Evolutionary conservation across 2,888 invertebrate species (phyloP), one percentile per base, ranked within the genome.

Genomic region (Stramonita haemastoma): DNA sequence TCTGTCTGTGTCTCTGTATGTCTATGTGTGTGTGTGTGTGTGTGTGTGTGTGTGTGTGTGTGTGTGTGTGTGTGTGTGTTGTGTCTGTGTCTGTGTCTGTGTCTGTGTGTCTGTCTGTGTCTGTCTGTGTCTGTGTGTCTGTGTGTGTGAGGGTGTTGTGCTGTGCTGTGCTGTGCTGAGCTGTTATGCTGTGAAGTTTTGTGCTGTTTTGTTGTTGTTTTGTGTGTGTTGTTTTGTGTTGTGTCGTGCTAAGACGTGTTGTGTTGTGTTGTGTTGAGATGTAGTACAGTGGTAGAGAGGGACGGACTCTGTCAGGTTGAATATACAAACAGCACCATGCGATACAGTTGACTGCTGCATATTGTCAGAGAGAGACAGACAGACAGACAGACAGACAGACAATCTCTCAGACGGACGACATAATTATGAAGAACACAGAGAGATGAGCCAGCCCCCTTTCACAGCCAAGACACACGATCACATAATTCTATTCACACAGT

Each of bases 341-440:
- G 60, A 60, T 11, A 60, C 60, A 60, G 60, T 15, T 15, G 60
- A 22, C 79, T 88, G n/a, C 81, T 86, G 36, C 88, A 88, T 46
- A 90, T 88, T 22, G 70, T 88, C 32, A 84, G 86, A 70, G 86
- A 86, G 13, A 86, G 86, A 32, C 88, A 90, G 86, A 88, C 88
- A 56, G 88, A 87, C 66, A 66, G 66, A 66, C 66, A 66, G 66
- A 66, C 19, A 66, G 19, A 66, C 19, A 66, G 66, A 66, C 19
- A 66, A 17, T 6, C 19, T 1, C 4, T 22, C 66, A 66, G 66
- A 66, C 66, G 13, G 66, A 66, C 1, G 66, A 66, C 66, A 26
- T 1, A 66, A 66, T n/a, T 26, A 26, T 22, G 13, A 66, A 13
- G 13, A 26, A 66, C 19, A 66, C 19, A 66, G 13, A 13, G 66